Evolutionary conservation across 2,797 vertebrate genomes (phyloP), one percentile per base, ranked within the genome.

Genomic region (Malurus splendens): DNA sequence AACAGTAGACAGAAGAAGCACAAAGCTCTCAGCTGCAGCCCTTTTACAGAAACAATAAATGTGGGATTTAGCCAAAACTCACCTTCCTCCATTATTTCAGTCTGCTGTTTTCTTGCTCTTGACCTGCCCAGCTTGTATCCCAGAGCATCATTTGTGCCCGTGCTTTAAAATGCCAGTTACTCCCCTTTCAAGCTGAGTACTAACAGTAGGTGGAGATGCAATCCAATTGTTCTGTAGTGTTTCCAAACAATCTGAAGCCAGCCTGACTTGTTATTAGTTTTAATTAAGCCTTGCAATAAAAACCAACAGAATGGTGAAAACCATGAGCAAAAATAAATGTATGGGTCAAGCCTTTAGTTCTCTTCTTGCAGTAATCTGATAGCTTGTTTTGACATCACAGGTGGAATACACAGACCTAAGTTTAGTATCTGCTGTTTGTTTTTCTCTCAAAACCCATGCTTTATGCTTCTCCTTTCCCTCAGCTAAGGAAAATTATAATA

Each of bases 181-280:
- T 52, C 39, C 70, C 66, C 87, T 76, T 52, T 73, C 60, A 87
- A 86, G 71, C 90, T 66, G 82, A 82, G 42, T 90, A 60, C 90
- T 92, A 94, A 95, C 94, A 93, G 95, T 91, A 96, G 95, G 93
- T 94, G 95, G 96, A 94, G 94, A 52, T 93, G 79, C 90, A 96
- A 87, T 91, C 72, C 92, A 89, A 22, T 92, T 90, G 91, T 85
- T 93, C 55, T 71, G 50, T n/a, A 42, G 47, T 65, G 39, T 89
- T 95, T 90, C 78, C 93, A 92, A 89, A 93, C 86, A 87, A 57
- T 55, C 87, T 39, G 51, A 82, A 94, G 62, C 41, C 61, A 75
- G 54, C 12, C 83, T 80, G 73, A 61, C 33, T 86, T 73, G 68
- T 85, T 92, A 87, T 95, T 92, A 93, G 74, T 94, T 94, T 96